Evolutionary conservation across 2,888 invertebrate genomes (phyloP), one percentile per base, ranked within the genome.

Genomic region (Lithophane socia): DNA sequence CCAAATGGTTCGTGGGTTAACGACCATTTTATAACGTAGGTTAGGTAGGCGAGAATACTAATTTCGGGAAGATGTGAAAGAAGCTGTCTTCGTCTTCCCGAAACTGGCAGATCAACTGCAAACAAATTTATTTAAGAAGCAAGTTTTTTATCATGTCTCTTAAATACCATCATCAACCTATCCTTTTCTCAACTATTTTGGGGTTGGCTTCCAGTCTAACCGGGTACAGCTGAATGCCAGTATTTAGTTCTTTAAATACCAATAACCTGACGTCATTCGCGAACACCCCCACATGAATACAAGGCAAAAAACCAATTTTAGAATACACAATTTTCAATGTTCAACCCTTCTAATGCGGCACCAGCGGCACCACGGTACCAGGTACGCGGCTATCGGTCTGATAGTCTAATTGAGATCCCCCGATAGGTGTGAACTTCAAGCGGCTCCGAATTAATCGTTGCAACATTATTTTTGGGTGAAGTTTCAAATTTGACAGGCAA

Each of bases 341-440:
- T 58, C 54, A 83, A 84, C 82, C 85, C 82, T 80, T 86, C 68
- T 77, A 83, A 77, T 85, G 90, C 83, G 85, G 87, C 75, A 69
- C 67, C 29, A 44, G 90, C 83, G 85, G 87, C 75, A 69, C 67
- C 29, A 44, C 78, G 75, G 93, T 92, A 74, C 92, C 92, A 78
- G 92, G 91, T 80, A 89, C 92, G 81, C 60, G 58, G 73, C 75
- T 72, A 79, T 63, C 76, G 73, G 61, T 52, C 77, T 83, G 81
- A 85, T 86, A 77, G 81, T 83, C 86, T 93, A 91, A 92, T 91
- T 90, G 89, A 88, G 68, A 80, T 76, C 71, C 84, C 77, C 56
- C 71, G 87, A 82, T 86, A 92, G 90, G 93, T 93, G 93, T 92
- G 89, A 93, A 91, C 74, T 79, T 84, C 61, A 81, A 87, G 85